Conservation (phyloP, 2,113 vertebrate genomes). For the Rafetus swinhoei region DNA sequence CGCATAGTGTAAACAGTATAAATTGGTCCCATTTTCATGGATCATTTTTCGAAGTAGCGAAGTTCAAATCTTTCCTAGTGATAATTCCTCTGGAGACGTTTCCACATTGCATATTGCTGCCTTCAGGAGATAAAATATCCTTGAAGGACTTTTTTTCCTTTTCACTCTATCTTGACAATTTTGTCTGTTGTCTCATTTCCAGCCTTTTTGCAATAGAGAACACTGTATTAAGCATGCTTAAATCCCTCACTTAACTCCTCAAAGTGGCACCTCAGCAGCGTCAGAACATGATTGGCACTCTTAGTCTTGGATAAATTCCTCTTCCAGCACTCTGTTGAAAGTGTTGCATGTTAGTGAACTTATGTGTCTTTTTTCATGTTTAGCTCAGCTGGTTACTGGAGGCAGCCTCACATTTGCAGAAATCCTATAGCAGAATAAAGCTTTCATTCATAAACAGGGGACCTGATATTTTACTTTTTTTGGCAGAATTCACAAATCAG, state of each 20-base stretch:
- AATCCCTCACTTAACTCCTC: background rate
- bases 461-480: constrained; percentile 60
- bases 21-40: background rate
- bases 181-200: constrained; percentile 10
- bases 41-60: constrained; percentile 7
- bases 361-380: background rate
- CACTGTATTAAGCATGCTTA: background rate
- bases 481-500: constrained; percentile 58
- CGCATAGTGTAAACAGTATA: background rate
- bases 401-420: constrained; percentile 36
- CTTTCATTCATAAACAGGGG: constrained; percentile 64
- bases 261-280: background rate
- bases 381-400: constrained; percentile 39
- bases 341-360: background rate
- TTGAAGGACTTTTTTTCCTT: background rate
- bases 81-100: constrained; percentile 20
- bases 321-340: constrained; percentile 1
- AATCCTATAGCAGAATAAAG: constrained; percentile 55
- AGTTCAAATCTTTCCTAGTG: background rate
- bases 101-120: background rate
- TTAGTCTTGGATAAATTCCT: background rate
- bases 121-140: background rate
- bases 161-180: background rate
- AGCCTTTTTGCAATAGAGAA: fast-evolving
- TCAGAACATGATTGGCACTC: background rate